phyloP scores from a whole-genome alignment of 2,888 invertebrate species.

The Tenthredo livida region DNA sequence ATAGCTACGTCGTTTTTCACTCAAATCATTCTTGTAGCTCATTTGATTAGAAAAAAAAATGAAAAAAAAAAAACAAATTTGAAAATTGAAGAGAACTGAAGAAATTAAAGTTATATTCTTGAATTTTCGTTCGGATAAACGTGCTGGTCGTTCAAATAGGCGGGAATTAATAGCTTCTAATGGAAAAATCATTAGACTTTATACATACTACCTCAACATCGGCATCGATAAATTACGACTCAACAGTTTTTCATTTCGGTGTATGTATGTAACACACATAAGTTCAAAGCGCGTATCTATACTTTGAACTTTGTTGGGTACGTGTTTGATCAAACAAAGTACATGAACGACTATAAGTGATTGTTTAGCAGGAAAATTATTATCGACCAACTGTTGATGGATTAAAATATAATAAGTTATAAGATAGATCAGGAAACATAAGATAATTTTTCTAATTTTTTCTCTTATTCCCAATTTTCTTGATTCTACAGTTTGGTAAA shows the following conservation, averaged over 20 bases:
- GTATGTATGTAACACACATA: background rate
- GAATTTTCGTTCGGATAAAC: background rate
- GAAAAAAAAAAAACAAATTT: no score
- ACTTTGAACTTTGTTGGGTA: background rate
- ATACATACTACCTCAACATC: background rate
- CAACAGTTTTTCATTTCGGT: background rate
- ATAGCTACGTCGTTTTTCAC: no score
- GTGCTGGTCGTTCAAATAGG: background rate
- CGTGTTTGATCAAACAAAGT: background rate
- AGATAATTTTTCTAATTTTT: background rate
- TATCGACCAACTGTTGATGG: background rate
- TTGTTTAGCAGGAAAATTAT: background rate
- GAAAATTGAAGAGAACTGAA: background rate
- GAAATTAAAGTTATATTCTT: background rate
- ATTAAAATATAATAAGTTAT: background rate
- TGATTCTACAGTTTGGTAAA: background rate
- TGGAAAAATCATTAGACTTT: background rate
- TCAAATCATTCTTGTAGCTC: no score
- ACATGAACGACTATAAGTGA: background rate
- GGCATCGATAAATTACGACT: slow-evolving; percentile 4
- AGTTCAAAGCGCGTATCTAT: background rate
- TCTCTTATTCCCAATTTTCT: background rate
- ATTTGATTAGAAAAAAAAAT: no score
- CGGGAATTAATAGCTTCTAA: background rate
- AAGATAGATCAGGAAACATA: no score